Conservation (phyloP, 2,797 vertebrate species). For the Tragopan temminckii region DNA sequence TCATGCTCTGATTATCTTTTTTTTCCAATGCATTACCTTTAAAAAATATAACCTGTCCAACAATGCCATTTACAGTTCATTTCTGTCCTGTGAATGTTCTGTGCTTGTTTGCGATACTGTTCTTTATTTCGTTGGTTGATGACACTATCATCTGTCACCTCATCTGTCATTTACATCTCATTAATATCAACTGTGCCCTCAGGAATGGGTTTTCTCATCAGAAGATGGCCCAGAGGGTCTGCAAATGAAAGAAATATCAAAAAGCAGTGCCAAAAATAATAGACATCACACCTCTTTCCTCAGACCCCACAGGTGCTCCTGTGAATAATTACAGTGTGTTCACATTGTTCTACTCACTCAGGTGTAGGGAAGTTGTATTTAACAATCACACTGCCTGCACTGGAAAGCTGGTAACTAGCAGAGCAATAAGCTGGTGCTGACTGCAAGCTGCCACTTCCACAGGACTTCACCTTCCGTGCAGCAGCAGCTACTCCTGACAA, state of each 20-base stretch:
- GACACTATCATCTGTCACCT: conserved; percentile 64
- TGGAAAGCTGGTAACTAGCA: background rate
- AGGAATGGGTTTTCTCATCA: conserved; percentile 53
- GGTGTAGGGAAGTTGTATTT: conserved; percentile 21
- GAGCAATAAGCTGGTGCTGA: background rate
- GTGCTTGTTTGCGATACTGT: conserved; percentile 47
- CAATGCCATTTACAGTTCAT: background rate
- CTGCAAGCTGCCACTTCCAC: background rate
- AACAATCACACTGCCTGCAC: background rate
- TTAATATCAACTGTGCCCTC: conserved; percentile 56
- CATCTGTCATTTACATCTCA: conserved; percentile 71
- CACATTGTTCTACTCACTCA: background rate
- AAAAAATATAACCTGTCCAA: background rate
- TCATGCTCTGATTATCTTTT: conserved; percentile 66
- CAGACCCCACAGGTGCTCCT: conserved; percentile 31
- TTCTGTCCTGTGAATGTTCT: conserved; percentile 36
- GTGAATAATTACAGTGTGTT: background rate
- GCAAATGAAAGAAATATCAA: conserved; percentile 32
- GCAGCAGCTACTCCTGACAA: background rate
- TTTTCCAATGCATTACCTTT: conserved; percentile 45
- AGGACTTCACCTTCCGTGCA: background rate
- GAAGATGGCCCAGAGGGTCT: conserved; percentile 50
- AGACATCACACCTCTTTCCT: background rate
- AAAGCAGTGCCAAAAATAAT: conserved; percentile 46
- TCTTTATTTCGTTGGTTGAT: conserved; percentile 50